A percentile compares a stretch with the other conserved stretches of the same genome.
These are phyloP conservation scores for Notothenia coriiceps DNA, from an alignment of 2,113 vertebrate species.

Conservation along the genomic window DNA sequence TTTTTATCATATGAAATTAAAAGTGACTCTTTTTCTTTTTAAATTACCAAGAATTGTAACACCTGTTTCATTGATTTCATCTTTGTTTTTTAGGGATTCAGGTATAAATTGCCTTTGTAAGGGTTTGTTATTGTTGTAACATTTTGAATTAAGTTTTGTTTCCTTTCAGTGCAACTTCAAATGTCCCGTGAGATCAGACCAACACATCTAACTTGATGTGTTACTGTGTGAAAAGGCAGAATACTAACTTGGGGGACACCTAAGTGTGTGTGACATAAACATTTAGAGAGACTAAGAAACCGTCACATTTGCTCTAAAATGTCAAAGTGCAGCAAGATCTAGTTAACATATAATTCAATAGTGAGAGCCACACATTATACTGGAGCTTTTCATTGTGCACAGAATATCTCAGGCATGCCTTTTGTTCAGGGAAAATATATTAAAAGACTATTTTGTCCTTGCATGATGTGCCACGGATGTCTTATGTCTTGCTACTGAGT, in stretches of 20 bases:
- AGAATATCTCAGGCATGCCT: background rate
- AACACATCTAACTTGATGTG: no score
- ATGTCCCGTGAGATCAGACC: no score
- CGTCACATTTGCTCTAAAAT: background rate
- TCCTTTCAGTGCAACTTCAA: no score
- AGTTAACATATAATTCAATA: background rate
- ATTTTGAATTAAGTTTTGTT: background rate
- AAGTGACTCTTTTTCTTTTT: background rate
- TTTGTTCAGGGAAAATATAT: conserved; percentile 6
- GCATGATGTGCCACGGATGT: background rate
- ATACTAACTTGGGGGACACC: background rate
- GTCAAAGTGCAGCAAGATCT: background rate
- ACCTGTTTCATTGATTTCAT: background rate
- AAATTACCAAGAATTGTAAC: background rate
- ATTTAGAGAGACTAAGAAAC: background rate
- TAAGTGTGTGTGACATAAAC: background rate
- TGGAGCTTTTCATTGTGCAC: background rate
- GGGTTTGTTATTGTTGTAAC: background rate
- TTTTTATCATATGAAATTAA: background rate
- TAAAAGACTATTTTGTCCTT: conserved; percentile 23
- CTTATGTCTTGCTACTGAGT: conserved; percentile 29
- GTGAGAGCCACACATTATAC: background rate
- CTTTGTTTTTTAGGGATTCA: background rate
- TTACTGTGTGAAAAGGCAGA: no score
- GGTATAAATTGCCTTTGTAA: background rate